Conservation (phyloP, 2,888 invertebrate species). For the Hipparchia semele region DNA sequence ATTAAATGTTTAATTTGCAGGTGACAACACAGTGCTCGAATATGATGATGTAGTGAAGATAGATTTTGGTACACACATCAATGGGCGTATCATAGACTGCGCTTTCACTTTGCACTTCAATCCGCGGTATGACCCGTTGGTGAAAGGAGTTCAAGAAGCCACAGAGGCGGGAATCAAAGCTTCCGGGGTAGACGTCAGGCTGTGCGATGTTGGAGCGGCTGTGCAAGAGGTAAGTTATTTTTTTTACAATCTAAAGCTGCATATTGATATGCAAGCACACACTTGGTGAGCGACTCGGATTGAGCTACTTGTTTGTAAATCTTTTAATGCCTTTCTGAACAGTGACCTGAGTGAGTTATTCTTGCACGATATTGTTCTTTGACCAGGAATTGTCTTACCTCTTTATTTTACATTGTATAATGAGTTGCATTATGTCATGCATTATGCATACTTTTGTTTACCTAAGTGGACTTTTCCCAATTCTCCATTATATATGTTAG, state of each 20-base stretch:
- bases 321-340: too few relatives aligned
- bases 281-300: too few relatives aligned
- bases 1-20: constrained; percentile 46
- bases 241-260: background rate
- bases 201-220: constrained; percentile 98
- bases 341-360: too few relatives aligned
- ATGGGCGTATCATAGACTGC: constrained; percentile 99
- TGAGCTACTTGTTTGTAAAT: too few relatives aligned
- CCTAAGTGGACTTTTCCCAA: too few relatives aligned
- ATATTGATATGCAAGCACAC: too few relatives aligned
- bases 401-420: too few relatives aligned
- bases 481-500: too few relatives aligned
- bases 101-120: constrained; percentile 99
- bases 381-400: too few relatives aligned
- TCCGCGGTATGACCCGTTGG: constrained; percentile 96
- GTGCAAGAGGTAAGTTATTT: constrained; percentile 90
- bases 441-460: too few relatives aligned
- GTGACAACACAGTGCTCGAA: constrained; percentile 96
- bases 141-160: constrained; percentile 98
- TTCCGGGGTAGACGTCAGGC: constrained; percentile 97
- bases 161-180: constrained; percentile 99
- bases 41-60: constrained; percentile 99
- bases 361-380: too few relatives aligned
- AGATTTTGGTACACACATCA: constrained; percentile 99
- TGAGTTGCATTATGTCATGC: too few relatives aligned